Conservation (phyloP, 2,888 invertebrate species). For the Acholoe squamosa region DNA sequence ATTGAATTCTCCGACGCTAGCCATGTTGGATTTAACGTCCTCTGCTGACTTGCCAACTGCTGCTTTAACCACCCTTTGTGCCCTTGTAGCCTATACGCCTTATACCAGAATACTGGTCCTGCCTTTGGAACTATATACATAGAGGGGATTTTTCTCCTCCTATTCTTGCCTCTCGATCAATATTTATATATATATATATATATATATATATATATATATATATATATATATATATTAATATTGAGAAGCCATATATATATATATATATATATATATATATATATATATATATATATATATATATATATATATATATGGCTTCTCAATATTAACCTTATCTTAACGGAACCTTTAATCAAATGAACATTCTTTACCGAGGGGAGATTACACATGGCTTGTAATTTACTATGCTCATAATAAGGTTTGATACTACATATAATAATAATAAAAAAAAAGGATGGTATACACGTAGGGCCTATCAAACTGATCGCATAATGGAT, state of each 20-base stretch:
- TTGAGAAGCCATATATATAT: not conserved
- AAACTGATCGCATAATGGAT: too few relatives aligned
- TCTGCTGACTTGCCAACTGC: conserved; percentile 10
- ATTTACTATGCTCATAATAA: not conserved
- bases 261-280: too few relatives aligned
- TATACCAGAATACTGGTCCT: not conserved
- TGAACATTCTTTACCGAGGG: not conserved
- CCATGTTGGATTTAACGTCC: not conserved
- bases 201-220: too few relatives aligned
- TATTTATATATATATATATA: too few relatives aligned
- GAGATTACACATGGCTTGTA: conserved; percentile 27
- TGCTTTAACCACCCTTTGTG: conserved; percentile 7
- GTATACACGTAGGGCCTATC: too few relatives aligned
- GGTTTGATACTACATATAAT: not conserved
- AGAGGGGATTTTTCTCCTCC: not conserved
- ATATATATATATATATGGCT: too few relatives aligned
- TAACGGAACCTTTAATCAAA: not conserved
- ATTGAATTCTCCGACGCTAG: not conserved
- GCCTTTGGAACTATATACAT: not conserved
- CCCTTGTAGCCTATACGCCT: conserved; percentile 11
- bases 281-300: too few relatives aligned
- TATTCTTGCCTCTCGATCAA: not conserved
- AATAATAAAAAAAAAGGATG: too few relatives aligned
- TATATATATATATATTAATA: too few relatives aligned
- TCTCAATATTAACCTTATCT: not conserved